phyloP scores from a whole-genome alignment of 2,888 invertebrate species.

The Stictocephala bisonia region DNA sequence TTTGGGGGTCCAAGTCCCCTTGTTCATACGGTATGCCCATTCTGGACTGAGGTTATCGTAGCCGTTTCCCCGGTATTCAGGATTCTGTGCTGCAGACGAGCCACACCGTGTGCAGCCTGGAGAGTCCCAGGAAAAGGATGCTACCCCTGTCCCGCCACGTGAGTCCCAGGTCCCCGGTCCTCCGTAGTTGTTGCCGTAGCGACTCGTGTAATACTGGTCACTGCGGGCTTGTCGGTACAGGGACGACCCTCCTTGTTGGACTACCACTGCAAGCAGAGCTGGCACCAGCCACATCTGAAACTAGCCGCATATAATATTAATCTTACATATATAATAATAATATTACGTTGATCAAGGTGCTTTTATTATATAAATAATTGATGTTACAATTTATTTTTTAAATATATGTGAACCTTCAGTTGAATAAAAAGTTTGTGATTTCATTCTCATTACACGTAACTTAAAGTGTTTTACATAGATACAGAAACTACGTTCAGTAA shows the following conservation, averaged over 20 bases:
- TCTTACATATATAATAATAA: too few relatives aligned
- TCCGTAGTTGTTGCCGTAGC: conserved; percentile 34
- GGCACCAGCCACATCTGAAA: conserved; percentile 20
- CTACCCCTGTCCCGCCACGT: conserved; percentile 53
- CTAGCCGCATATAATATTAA: too few relatives aligned
- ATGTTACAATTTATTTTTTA: too few relatives aligned
- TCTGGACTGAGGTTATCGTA: conserved; percentile 60
- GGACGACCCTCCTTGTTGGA: background rate
- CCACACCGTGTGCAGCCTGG: conserved; percentile 40
- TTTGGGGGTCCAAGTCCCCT: conserved; percentile 25
- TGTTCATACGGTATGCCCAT: conserved; percentile 54
- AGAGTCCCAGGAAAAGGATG: conserved; percentile 58
- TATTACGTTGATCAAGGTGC: too few relatives aligned
- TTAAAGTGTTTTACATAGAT: too few relatives aligned
- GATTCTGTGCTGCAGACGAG: conserved; percentile 38
- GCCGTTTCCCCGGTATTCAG: conserved; percentile 59
- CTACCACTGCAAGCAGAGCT: background rate
- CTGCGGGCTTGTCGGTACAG: conserved; percentile 35
- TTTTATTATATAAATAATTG: too few relatives aligned
- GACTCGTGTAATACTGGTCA: conserved; percentile 34
- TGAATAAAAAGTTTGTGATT: too few relatives aligned
- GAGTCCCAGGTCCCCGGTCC: conserved; percentile 56
- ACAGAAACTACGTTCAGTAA: too few relatives aligned
- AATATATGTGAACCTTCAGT: too few relatives aligned
- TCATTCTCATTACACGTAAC: too few relatives aligned